Percentiles rank a stretch among this genome's conserved stretches.
Evolutionary conservation across 2,888 invertebrate species (phyloP).

Genomic region (Perizoma flavofasciatum): DNA sequence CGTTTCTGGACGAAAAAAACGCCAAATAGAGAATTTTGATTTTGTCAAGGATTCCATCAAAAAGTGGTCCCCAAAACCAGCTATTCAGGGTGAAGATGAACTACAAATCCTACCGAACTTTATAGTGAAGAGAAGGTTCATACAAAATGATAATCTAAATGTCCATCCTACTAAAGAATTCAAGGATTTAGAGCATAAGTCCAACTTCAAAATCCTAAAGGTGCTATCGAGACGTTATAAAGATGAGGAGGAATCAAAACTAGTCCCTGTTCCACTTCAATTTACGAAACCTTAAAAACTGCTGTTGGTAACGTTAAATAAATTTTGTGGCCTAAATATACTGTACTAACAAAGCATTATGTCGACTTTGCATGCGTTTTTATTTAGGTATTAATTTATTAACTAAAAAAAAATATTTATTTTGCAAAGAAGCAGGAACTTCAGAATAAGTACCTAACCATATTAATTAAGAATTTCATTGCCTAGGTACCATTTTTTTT

Average conservation of each 20-base stretch:
- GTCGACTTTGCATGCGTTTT: too few relatives aligned
- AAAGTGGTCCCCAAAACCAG: conserved; percentile 36
- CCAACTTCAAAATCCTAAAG: conserved; percentile 12
- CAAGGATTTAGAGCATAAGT: conserved; percentile 4
- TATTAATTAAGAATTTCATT: too few relatives aligned
- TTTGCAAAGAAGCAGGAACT: too few relatives aligned
- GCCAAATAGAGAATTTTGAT: conserved; percentile 65
- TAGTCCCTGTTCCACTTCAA: conserved; percentile 61
- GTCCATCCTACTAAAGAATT: conserved; percentile 5
- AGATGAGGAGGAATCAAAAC: conserved; percentile 48
- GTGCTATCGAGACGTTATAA: conserved; percentile 31
- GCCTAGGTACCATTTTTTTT: too few relatives aligned
- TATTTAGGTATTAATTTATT: too few relatives aligned
- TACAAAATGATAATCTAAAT: conserved; percentile 31
- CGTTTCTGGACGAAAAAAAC: conserved; percentile 85
- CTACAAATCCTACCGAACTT: conserved; percentile 13
- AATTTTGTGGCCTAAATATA: background rate
- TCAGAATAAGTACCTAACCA: too few relatives aligned
- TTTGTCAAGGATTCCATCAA: conserved; percentile 35
- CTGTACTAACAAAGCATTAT: too few relatives aligned
- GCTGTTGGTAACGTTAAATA: conserved; percentile 1
- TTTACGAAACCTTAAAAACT: conserved; percentile 41
- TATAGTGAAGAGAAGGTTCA: conserved; percentile 33
- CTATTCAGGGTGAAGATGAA: background rate
- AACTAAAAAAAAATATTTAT: too few relatives aligned